Base-by-base conservation (phyloP, 2,888 invertebrate species). In the Danaus chrysippus region DNA sequence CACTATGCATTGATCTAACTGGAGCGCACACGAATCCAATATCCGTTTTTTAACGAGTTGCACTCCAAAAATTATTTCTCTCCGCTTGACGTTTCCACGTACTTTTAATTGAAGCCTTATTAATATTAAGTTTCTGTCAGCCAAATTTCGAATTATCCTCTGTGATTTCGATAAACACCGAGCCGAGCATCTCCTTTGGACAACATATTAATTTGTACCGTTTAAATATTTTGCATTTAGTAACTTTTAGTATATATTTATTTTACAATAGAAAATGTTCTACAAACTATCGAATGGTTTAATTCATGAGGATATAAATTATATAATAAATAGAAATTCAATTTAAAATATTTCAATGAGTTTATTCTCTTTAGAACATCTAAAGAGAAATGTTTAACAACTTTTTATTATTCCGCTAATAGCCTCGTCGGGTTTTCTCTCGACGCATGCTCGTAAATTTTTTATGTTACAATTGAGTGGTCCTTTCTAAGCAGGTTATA, bases 1-100 rank as follows among this genome's bases (percentile, higher is more conserved):
- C 84, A 84, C 81, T 80, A 81, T 73, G 74, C 74, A 77, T 84
- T 84, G 82, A 84, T 83, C 83, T 81, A 83, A 81, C 82, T 81
- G 77, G 76, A 81, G 74, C 84, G 83, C 79, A 84, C 78, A 82
- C 86, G 84, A 83, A 88, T 86, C 88, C 90, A 90, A 90, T 90
- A 90, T 90, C 90, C 90, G 90, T 84, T 86, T 86, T 82, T 82
- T 87, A 90, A 90, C 87, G 90, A 90, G 90, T 88, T 90, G 86
- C 82, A 83, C 79, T 81, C 82, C 86, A 87, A 89, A 89, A 87
- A 88, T 86, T 87, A 85, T 87, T 73, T 86, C 82, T 78, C 76
- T 80, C 75, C 79, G 81, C 80, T 82, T 79, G 82, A 80, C 78
- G 78, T 79, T 80, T 71, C 70, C 71, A 70, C 66, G 66, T 70